These are phyloP conservation scores for Argopecten irradians DNA, from an alignment of 1,140 invertebrate species.

Conservation along the genomic window DNA sequence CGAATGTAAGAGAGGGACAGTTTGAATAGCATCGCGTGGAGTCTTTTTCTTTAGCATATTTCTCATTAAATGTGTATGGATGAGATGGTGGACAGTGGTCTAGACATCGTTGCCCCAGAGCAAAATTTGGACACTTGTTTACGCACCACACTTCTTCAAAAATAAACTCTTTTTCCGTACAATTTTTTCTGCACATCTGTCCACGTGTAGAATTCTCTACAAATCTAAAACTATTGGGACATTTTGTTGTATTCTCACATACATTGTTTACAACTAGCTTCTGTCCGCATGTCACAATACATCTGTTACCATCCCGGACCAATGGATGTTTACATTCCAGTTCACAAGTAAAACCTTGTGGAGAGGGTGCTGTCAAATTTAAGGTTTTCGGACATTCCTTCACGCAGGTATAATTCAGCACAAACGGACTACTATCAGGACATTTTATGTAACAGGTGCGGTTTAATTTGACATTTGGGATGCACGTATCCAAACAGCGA, in stretches of 20 bases:
- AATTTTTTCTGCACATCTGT: not conserved
- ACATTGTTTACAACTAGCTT: not conserved
- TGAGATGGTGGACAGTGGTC: not conserved
- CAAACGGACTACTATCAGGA: not conserved
- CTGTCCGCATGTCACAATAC: not conserved
- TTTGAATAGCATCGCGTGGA: not conserved
- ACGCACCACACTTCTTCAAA: not conserved
- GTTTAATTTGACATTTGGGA: not conserved
- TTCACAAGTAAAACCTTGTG: not conserved
- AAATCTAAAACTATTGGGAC: not conserved
- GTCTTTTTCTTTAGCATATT: not conserved
- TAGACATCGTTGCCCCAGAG: not conserved
- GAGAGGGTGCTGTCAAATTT: not conserved
- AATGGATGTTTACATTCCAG: not conserved
- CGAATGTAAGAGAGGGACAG: not conserved
- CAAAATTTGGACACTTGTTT: not conserved
- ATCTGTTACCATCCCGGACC: not conserved
- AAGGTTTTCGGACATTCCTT: not conserved
- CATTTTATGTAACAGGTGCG: not conserved
- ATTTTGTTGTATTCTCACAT: not conserved
- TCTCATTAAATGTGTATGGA: not conserved
- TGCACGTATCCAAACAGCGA: not conserved
- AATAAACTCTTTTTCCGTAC: not conserved
- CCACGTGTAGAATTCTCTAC: not conserved
- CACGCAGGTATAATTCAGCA: not conserved